Percentiles rank a stretch among this genome's conserved stretches.
Conservation (phyloP, 1,140 invertebrate genomes). For the Lepidotrigona ventralis region DNA sequence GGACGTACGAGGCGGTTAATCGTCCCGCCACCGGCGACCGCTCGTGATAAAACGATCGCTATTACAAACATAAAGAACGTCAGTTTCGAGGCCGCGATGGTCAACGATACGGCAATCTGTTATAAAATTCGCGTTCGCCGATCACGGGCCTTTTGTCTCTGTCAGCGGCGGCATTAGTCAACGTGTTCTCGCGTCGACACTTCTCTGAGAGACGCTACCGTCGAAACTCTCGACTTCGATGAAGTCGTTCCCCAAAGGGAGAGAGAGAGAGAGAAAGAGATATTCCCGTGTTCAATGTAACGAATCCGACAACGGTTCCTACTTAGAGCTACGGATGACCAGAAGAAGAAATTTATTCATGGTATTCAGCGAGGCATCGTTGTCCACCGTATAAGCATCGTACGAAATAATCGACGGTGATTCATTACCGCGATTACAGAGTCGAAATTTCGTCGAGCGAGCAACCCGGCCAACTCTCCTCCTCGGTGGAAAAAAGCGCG, state of each 20-base stretch:
- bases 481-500: constrained; percentile 3
- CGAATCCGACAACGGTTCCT: constrained; percentile 19
- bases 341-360: constrained; percentile 20
- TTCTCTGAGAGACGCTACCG: not conserved
- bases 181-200: constrained; percentile 12
- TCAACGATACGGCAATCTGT: constrained; percentile 58
- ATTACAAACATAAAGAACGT: constrained; percentile 61
- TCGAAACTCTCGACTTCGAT: not conserved
- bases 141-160: constrained; percentile 48
- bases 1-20: constrained; percentile 46
- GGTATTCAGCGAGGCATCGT: not conserved
- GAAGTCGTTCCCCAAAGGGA: not conserved
- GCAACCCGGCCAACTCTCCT: not conserved
- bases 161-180: constrained; percentile 50
- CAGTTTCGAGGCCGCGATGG: constrained; percentile 39
- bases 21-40: constrained; percentile 37
- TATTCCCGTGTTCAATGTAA: constrained; percentile 13
- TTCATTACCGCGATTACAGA: constrained; percentile 39
- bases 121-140: constrained; percentile 49
- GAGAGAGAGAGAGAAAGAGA: not conserved
- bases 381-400: not conserved
- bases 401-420: constrained; percentile 47
- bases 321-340: constrained; percentile 5
- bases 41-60: constrained; percentile 58
- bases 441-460: constrained; percentile 37